Base-by-base conservation (phyloP, 2,113 vertebrate species). In the Ibidorhyncha struthersii region DNA sequence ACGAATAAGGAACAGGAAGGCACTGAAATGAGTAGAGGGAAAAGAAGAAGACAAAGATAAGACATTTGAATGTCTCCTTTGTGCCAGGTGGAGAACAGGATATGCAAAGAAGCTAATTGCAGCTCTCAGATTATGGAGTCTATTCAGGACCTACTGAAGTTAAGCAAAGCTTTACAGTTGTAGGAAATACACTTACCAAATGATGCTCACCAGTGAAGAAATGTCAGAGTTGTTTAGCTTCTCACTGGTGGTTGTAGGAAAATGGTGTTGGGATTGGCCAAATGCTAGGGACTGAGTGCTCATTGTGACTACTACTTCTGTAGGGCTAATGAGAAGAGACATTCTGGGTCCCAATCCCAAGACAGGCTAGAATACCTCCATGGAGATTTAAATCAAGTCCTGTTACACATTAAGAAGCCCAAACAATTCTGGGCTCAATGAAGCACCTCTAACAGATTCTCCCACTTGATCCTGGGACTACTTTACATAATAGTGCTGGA, bases 381-480 rank as follows among this genome's bases (percentile, higher is more conserved):
- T 49, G 30, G 47, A 67, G 22, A 63, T 72, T 79, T 65, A 76
- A 66, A 52, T 11, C 26, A 70, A 58, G 16, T 34, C 20, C 14
- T 59, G 12, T 34, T 87, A 27, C 27, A 53, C 25, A 36, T 62
- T 56, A 71, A 43, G n/a, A 82, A 77, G 13, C 8, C 9, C 36
- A 66, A 76, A 80, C 7, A 23, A 8, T 77, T 93, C 45, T 55
- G 22, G 26, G 8, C 11, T 85, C 20, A 12, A 2, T 61, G 40
- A 69, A 53, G 8, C 1, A 61, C 27, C 21, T 65, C n/a, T 53
- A 34, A 45, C 17, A 8, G 47, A 61, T 82, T 91, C 40, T 80
- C 9, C n/a, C n/a, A 41, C 10, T 50, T 26, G 20, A 71, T 19
- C 27, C 14, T 0, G 0, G 49, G 23, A 41, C 27, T 65, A 27